Evolutionary conservation across 2,113 vertebrate genomes (phyloP), one percentile per base, ranked within the genome.

Genomic region (Glaucomys volans): DNA sequence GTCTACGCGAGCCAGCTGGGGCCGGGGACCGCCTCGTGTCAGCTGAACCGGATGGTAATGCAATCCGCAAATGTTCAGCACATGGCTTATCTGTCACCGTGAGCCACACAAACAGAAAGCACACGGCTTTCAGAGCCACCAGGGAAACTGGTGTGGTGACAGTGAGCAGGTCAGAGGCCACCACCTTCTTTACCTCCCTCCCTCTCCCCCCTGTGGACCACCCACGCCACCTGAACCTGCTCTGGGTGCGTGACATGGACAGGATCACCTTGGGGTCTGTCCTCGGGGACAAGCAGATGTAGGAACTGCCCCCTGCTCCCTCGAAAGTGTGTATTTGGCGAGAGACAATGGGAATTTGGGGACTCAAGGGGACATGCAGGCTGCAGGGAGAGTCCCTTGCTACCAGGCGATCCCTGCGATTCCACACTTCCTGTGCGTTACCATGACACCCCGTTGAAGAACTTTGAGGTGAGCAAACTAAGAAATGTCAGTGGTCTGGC

Each of bases 21-120:
- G 97, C 97, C 97, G 97, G 98, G 98, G 98, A 97, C 96, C 97
- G 98, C 98, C 98, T 98, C 98, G 98, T 99, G 98, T 98, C 98
- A 98, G 97, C 97, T 97, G 98, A 96, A 93, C 18, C 90, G 98
- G 97, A 95, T 96, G 86, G 99, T 97, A 99, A 99, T 98, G 97
- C 98, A 98, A 98, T 97, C 98, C 97, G 88, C 95, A 69, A n/a
- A 88, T 37, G 90, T 28, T 94, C 47, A 9, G 93, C 84, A 47
- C 86, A n/a, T 11, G 22, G 95, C 75, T 9, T 1, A 13, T 87
- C 83, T 81, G 80, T 72, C 97, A 35, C 77, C 47, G 50, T 62
- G 95, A 97, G 98, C 97, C 96, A 62, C 17, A 10, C 37, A 71
- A 54, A 75, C 24, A 0, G 32, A 0, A 17, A 64, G 82, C 85